Evolutionary conservation across 2,797 vertebrate genomes (phyloP).

Genomic region (Pipistrellus pipistrellus): DNA sequence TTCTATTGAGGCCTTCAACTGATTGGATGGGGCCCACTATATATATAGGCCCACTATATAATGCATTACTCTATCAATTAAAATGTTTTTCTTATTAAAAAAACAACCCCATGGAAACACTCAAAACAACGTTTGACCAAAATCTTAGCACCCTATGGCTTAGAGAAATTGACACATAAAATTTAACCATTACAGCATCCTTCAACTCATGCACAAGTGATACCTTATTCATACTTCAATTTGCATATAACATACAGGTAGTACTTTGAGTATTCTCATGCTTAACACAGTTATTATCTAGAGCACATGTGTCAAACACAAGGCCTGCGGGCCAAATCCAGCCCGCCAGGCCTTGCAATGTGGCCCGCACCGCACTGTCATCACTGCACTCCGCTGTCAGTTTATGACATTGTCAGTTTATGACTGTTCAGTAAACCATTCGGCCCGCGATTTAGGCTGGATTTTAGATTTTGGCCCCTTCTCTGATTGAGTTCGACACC

Average conservation of each 20-base stretch:
- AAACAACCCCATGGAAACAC: not conserved
- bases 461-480: no score
- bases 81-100: not conserved
- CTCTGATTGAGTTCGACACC: no score
- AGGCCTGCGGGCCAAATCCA: no score
- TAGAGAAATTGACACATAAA: not conserved
- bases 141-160: not conserved
- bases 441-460: no score
- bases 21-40: not conserved
- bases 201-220: not conserved
- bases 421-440: no score
- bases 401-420: no score
- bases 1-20: not conserved
- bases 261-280: not conserved
- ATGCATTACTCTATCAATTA: not conserved
- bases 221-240: not conserved
- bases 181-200: not conserved
- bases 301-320: no score
- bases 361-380: no score
- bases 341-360: no score
- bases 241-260: not conserved
- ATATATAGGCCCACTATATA: no score
- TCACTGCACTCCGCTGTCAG: no score
- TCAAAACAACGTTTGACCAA: slow-evolving; percentile 4
- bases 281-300: not conserved